A percentile compares a stretch with the other conserved stretches of the same genome.
Conservation (phyloP, 2,113 vertebrate genomes). For the human (Homo sapiens) region DNA sequence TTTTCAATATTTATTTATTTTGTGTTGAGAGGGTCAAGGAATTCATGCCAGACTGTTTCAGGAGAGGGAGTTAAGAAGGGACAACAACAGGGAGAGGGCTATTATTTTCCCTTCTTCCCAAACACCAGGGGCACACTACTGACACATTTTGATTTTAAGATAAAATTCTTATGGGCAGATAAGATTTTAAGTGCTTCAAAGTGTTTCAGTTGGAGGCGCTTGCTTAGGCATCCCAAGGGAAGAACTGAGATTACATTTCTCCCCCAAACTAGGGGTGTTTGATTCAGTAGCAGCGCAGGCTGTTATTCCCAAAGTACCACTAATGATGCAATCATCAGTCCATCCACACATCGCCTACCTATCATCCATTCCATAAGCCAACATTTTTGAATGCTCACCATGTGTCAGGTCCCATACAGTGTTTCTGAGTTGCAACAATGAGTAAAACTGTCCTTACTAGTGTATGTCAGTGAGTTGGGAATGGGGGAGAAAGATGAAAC, state of each 20-base stretch:
- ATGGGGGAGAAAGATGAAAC: neutral
- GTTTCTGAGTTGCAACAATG: neutral
- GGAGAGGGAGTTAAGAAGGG: neutral
- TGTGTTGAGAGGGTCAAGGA: neutral
- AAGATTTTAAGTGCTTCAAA: constrained; percentile 13
- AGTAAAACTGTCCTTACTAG: neutral
- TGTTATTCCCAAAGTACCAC: neutral
- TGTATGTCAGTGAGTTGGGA: neutral
- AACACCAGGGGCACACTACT: neutral
- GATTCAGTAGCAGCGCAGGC: neutral
- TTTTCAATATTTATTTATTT: neutral
- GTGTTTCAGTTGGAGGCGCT: neutral
- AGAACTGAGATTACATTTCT: neutral
- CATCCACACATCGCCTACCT: neutral
- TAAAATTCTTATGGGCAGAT: neutral
- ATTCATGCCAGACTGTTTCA: neutral
- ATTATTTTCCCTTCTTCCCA: neutral
- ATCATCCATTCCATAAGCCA: neutral
- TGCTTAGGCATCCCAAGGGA: neutral
- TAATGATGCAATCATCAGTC: neutral
- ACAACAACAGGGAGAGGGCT: neutral
- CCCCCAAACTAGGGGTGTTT: neutral
- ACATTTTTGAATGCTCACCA: neutral
- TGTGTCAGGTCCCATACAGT: neutral
- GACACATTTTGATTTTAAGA: neutral